These are phyloP conservation scores for Ladona fulva DNA, from an alignment of 1,140 invertebrate species.

Conservation along the genomic window DNA sequence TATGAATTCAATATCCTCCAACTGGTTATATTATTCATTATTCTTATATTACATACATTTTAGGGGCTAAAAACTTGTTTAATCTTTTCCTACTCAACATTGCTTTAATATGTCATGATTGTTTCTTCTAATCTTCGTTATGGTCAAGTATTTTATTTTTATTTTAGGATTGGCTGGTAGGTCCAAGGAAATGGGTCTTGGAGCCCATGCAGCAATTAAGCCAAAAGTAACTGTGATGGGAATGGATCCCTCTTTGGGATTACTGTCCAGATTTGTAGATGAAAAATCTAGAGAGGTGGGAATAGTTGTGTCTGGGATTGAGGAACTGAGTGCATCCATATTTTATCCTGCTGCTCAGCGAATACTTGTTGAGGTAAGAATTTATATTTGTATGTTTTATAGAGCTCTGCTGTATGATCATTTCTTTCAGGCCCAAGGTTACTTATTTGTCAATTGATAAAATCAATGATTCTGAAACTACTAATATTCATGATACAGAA, in stretches of 20 bases:
- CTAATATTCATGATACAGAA: too few species aligned
- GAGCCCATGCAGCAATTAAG: neutral
- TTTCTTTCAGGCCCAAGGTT: too few species aligned
- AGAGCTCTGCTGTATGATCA: too few species aligned
- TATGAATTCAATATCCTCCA: too few species aligned
- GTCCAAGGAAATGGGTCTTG: neutral
- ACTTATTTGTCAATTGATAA: too few species aligned
- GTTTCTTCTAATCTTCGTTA: neutral
- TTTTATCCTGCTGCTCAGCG: slow-evolving; percentile 29
- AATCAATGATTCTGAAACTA: too few species aligned
- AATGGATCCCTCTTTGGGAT: neutral
- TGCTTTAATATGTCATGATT: too few species aligned
- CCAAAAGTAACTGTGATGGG: neutral
- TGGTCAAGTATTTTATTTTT: neutral
- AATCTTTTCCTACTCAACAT: too few species aligned
- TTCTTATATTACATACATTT: too few species aligned
- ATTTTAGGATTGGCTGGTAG: neutral
- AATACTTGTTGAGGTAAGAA: slow-evolving; percentile 23
- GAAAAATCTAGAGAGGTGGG: slow-evolving; percentile 32
- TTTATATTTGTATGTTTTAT: too few species aligned
- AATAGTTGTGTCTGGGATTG: slow-evolving; percentile 28
- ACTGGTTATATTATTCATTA: too few species aligned
- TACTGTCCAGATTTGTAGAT: slow-evolving; percentile 30
- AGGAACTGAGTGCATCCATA: slow-evolving; percentile 33
- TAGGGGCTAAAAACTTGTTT: too few species aligned